These are phyloP conservation scores for Whitmania pigra DNA, from an alignment of 1,140 invertebrate genomes.

Conservation along the genomic window DNA sequence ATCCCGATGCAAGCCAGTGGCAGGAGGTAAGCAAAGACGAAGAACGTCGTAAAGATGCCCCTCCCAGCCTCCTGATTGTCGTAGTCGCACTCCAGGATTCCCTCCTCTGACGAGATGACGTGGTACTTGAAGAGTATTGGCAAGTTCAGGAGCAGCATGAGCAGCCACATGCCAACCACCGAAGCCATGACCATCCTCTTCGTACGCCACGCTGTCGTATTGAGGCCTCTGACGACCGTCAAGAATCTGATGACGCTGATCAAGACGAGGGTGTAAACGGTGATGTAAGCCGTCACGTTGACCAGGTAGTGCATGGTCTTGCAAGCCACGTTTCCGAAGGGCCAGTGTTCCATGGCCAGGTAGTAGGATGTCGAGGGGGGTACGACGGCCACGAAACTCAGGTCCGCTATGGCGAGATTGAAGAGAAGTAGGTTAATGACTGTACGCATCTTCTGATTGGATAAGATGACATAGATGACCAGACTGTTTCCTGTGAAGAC, in stretches of 20 bases:
- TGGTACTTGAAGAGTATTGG: slow-evolving; percentile 15
- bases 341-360: slow-evolving; percentile 21
- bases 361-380: slow-evolving; percentile 26
- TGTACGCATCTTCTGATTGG: slow-evolving; percentile 44
- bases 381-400: slow-evolving; percentile 39
- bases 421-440: slow-evolving; percentile 59
- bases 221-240: slow-evolving; percentile 20
- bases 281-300: slow-evolving; percentile 69
- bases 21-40: slow-evolving; percentile 24
- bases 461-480: slow-evolving; percentile 45
- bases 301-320: slow-evolving; percentile 27
- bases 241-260: slow-evolving; percentile 68
- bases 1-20: slow-evolving; percentile 13
- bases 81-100: slow-evolving; percentile 18
- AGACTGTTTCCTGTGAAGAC: slow-evolving; percentile 43
- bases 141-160: slow-evolving; percentile 14
- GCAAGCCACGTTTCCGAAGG: slow-evolving; percentile 24
- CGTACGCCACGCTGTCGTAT: slow-evolving; percentile 16
- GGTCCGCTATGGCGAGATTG: slow-evolving; percentile 58
- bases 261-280: slow-evolving; percentile 77
- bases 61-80: neutral
- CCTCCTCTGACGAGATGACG: neutral
- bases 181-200: slow-evolving; percentile 5
- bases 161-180: slow-evolving; percentile 8
- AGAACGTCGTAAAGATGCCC: slow-evolving; percentile 23